A percentile compares a stretch with the other conserved stretches of the same genome.
Conservation (phyloP, 2,113 vertebrate genomes). For the Pyrgilauda ruficollis region DNA sequence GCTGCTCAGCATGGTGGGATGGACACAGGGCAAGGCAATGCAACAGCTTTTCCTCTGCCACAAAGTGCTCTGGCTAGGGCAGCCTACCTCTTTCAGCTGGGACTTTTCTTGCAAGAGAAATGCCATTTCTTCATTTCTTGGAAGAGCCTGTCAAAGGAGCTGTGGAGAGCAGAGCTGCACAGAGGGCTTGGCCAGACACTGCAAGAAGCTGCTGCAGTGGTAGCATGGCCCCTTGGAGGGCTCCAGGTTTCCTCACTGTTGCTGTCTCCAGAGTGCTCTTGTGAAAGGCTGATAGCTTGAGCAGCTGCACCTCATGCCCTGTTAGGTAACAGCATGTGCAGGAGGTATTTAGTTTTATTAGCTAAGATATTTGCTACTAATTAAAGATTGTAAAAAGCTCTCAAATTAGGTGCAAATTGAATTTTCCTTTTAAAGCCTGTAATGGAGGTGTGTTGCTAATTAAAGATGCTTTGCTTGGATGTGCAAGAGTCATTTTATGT, state of each 20-base stretch:
- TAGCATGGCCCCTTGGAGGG: background rate
- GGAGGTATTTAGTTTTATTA: background rate
- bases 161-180: background rate
- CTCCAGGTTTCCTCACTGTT: background rate
- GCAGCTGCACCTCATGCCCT: background rate
- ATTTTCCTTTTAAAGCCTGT: background rate
- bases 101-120: background rate
- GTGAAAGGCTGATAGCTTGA: background rate
- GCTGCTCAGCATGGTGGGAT: background rate
- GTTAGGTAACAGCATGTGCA: background rate
- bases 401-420: background rate
- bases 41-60: background rate
- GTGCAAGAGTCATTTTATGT: background rate
- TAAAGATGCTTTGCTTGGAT: background rate
- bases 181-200: background rate
- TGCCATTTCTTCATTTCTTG: background rate
- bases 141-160: background rate
- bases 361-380: background rate
- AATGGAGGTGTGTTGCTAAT: background rate
- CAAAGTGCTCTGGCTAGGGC: background rate
- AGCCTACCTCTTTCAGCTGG: background rate
- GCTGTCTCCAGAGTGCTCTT: background rate
- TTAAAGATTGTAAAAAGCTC: conserved; percentile 15
- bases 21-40: background rate
- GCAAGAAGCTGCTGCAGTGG: background rate